Conservation (phyloP, 2,888 invertebrate species). For the Euphydryas editha region DNA sequence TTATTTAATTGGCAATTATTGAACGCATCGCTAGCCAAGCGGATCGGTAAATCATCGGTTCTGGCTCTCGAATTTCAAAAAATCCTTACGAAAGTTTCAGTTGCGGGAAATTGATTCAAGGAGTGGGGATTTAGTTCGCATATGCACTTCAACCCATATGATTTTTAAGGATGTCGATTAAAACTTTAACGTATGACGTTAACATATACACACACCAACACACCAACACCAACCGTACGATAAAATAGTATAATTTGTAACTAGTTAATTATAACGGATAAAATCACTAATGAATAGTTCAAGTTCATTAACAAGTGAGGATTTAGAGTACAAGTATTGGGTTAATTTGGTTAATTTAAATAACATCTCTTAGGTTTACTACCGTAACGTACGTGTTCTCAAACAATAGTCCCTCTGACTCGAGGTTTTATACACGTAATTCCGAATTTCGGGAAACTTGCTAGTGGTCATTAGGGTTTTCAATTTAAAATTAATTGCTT, state of each 20-base stretch:
- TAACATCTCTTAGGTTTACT: too few relatives aligned
- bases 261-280: constrained; percentile 11
- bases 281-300: constrained; percentile 7
- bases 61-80: constrained; percentile 15
- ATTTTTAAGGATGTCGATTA: constrained; percentile 18
- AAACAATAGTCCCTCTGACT: too few relatives aligned
- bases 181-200: constrained; percentile 13
- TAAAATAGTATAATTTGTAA: constrained; percentile 7
- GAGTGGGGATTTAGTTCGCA: constrained; percentile 19
- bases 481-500: too few relatives aligned
- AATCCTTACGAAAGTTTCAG: constrained; percentile 17
- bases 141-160: constrained; percentile 21
- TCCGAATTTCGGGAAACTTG: too few relatives aligned
- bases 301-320: too few relatives aligned
- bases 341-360: too few relatives aligned
- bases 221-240: background rate
- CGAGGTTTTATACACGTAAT: too few relatives aligned
- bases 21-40: constrained; percentile 29
- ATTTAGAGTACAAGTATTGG: too few relatives aligned
- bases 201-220: constrained; percentile 2
- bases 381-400: too few relatives aligned
- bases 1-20: constrained; percentile 39
- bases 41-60: constrained; percentile 21
- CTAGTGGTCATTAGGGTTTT: too few relatives aligned
- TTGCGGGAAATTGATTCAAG: constrained; percentile 10